Percentiles rank a stretch among this genome's conserved stretches.
These are phyloP conservation scores for Spinus pinus DNA, from an alignment of 2,797 vertebrate genomes.

Conservation along the genomic window DNA sequence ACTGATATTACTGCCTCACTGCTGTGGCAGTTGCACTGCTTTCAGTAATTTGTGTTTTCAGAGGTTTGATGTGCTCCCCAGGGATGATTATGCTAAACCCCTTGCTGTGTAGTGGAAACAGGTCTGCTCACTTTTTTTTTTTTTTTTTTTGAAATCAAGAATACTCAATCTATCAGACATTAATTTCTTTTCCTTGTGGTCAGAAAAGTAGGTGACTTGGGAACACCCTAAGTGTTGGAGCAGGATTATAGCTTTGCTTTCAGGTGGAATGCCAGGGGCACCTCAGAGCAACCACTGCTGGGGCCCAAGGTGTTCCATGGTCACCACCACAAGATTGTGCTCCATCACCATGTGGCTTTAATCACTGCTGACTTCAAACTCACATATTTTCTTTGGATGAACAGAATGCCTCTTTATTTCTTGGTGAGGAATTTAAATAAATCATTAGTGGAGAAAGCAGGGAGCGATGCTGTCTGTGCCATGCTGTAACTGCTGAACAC, in stretches of 20 bases:
- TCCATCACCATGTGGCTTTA: neutral
- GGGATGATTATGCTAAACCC: neutral
- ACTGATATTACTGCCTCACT: neutral
- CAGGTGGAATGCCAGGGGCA: neutral
- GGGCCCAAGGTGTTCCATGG: accelerated
- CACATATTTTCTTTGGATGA: neutral
- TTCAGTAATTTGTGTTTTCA: neutral
- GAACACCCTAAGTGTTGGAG: neutral
- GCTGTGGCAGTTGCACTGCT: neutral
- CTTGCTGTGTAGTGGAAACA: neutral
- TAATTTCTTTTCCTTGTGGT: neutral
- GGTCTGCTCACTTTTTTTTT: neutral
- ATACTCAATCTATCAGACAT: neutral
- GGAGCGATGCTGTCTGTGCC: neutral
- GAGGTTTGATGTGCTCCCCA: neutral
- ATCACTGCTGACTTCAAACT: neutral
- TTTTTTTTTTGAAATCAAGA: neutral
- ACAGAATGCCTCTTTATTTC: neutral
- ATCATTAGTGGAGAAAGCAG: neutral
- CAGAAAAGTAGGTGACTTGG: neutral
- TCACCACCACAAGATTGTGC: neutral
- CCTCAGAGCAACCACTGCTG: neutral
- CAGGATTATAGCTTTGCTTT: neutral
- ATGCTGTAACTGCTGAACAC: neutral
- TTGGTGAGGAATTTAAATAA: neutral